phyloP scores from a whole-genome alignment of 1,140 invertebrate species.

The Trichonephila clavipes region DNA sequence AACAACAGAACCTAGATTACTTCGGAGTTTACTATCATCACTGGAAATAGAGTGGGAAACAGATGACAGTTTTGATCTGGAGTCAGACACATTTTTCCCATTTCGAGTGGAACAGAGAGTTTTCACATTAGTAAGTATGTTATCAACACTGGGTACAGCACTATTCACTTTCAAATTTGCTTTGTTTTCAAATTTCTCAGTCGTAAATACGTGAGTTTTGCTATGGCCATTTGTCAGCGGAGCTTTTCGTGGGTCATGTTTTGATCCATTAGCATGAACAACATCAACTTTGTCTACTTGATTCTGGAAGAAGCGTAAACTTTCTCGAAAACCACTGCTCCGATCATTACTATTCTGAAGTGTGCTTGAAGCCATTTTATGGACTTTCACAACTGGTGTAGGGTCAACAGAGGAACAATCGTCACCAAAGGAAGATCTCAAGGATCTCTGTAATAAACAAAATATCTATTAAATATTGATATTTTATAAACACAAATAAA shows the following conservation, averaged over 20 bases:
- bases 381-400: not conserved
- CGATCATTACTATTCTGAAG: slow-evolving; percentile 25
- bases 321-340: slow-evolving; percentile 58
- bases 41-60: slow-evolving; percentile 2
- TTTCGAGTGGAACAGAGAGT: slow-evolving; percentile 26
- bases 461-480: not conserved
- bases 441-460: slow-evolving; percentile 56
- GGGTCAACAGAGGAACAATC: slow-evolving; percentile 24
- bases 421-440: slow-evolving; percentile 65
- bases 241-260: not conserved
- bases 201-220: not conserved
- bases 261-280: not conserved
- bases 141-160: slow-evolving; percentile 63
- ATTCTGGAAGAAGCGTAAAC: slow-evolving; percentile 67
- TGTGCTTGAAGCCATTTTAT: slow-evolving; percentile 57
- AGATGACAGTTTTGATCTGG: slow-evolving; percentile 19
- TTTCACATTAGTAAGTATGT: slow-evolving; percentile 66
- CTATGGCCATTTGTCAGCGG: not conserved
- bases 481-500: no score
- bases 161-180: not conserved
- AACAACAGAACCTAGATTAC: slow-evolving; percentile 40
- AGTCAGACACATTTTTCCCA: not conserved
- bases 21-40: not conserved
- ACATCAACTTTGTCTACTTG: slow-evolving; percentile 57
- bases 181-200: not conserved